Evolutionary conservation across 2,888 invertebrate genomes (phyloP), one percentile per base, ranked within the genome.

Genomic region (Drosophila paucipuncta): DNA sequence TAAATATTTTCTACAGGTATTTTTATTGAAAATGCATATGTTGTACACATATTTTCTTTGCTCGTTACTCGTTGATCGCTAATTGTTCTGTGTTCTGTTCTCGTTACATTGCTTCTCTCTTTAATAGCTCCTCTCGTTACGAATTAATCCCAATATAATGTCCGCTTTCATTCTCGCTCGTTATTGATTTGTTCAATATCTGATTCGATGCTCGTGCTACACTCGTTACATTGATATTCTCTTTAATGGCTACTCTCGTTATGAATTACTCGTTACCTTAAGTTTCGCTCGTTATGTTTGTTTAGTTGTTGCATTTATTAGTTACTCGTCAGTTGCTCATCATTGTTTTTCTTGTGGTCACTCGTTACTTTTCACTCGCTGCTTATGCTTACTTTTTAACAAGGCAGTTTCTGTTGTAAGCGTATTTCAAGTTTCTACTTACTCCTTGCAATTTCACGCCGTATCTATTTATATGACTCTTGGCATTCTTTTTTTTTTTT

Each of bases 401-500:
- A 10, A 13, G 3, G 3, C 7, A 10, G 1, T 7, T 2, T 1
- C 5, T 7, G 4, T 39, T 31, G 31, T 28, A 10, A 73, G 80
- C 28, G 73, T 50, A 79, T 76, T 61, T 25, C 0, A 25, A 16
- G 11, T 52, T 55, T 35, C 43, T 25, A 41, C 33, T 11, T 10
- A 6, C 25, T 25, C 22, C 18, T 41, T 52, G 18, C 22, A 30
- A 30, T n/a, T 43, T 31, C 47, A n/a, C 49, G 50, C 16, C 33
- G n/a, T 53, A 30, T 60, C 71, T 57, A 39, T 61, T 64, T 70
- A 59, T 63, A 55, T 65, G 59, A 43, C 54, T 43, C 30, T 62
- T 61, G 65, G 47, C 47, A 53, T 68, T 67, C 4, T 70, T 74
- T 35, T 76, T 49, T 71, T 18, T 33, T 11, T 35, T 69, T 57